Base-by-base conservation (phyloP, 1,140 invertebrate species). In the Coenobita brevimanus region DNA sequence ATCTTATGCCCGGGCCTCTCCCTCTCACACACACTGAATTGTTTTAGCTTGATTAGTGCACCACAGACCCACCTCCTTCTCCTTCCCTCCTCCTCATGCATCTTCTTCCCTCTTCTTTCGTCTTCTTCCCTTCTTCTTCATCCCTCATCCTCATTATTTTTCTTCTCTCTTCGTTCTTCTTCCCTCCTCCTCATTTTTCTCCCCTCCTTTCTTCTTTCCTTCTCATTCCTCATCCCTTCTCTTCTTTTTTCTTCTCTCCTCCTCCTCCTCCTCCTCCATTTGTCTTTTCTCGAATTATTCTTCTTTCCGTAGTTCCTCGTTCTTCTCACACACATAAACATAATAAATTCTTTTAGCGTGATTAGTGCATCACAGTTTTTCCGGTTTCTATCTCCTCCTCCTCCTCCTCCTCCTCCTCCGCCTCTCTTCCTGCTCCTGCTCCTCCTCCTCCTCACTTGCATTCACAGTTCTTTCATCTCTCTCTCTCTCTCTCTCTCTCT, bases 41-140 rank as follows among this genome's bases (percentile, higher is more conserved):
- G 13, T 57, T n/a, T n/a, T 57, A 10, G 10, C n/a, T n/a, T n/a
- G 13, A 13, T 57, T 57, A 57, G 13, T 57, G 10, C 54, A 13
- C 54, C 54, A 13, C 54, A 13, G 13, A 13, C 54, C n/a, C n/a
- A 10, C n/a, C 54, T n/a, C n/a, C 54, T 57, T 67, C 62, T n/a
- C 36, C n/a, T 33, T 67, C 62, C 62, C 62, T 67, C 62, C 62
- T 67, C 62, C 62, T 67, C 62, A 24, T 67, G 24, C 62, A 30
- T 33, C 62, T 67, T 33, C 62, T n/a, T n/a, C n/a, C n/a, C 13
- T n/a, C n/a, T 57, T 13, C n/a, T n/a, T n/a, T n/a, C n/a, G n/a
- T n/a, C n/a, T n/a, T n/a, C n/a, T n/a, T n/a, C n/a, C n/a, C n/a
- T n/a, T n/a, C n/a, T n/a, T n/a, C n/a, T n/a, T n/a, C n/a, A n/a